Conservation (phyloP, 2,888 invertebrate species). For the Dendrolimus pini region DNA sequence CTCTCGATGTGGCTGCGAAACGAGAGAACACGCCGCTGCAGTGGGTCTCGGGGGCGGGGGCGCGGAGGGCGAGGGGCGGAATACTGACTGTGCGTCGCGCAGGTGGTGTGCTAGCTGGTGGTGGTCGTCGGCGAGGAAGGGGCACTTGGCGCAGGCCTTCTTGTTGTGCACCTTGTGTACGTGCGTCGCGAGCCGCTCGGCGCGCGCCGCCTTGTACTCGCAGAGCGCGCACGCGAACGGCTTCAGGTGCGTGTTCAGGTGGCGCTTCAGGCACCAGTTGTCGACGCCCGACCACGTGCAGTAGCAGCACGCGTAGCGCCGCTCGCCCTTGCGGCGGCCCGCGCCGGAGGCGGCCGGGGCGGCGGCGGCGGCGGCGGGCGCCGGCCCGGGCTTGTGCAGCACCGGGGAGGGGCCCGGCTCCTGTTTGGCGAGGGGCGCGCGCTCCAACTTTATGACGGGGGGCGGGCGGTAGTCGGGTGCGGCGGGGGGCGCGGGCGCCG, state of each 20-base stretch:
- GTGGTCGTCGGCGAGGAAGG: conserved; percentile 90
- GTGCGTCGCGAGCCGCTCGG: conserved; percentile 92
- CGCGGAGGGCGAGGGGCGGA: neutral
- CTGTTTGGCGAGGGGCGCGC: conserved; percentile 49
- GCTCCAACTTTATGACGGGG: conserved; percentile 50
- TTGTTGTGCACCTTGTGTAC: conserved; percentile 95
- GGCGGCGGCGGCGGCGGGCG: conserved; percentile 22
- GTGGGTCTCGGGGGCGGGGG: neutral
- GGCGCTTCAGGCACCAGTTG: conserved; percentile 95
- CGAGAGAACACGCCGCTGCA: neutral
- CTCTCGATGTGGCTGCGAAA: conserved; percentile 78
- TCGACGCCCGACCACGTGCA: conserved; percentile 96
- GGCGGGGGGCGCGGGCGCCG: conserved; percentile 18
- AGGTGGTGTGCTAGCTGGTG: conserved; percentile 87
- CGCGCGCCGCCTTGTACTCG: conserved; percentile 95
- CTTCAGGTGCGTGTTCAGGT: conserved; percentile 94
- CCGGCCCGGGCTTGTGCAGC: conserved; percentile 21
- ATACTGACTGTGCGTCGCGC: conserved; percentile 84
- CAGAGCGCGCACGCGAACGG: conserved; percentile 93
- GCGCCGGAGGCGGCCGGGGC: conserved; percentile 13
- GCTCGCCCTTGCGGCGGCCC: conserved; percentile 65
- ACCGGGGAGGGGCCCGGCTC: conserved; percentile 52
- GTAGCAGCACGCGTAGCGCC: conserved; percentile 90
- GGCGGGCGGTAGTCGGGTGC: conserved; percentile 24
- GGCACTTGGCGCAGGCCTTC: conserved; percentile 92